Evolutionary conservation across 37 sponge, comb jelly and placozoan genomes (phyloP), one percentile per base, ranked within the genome.

Genomic region (Agelas oroides): DNA sequence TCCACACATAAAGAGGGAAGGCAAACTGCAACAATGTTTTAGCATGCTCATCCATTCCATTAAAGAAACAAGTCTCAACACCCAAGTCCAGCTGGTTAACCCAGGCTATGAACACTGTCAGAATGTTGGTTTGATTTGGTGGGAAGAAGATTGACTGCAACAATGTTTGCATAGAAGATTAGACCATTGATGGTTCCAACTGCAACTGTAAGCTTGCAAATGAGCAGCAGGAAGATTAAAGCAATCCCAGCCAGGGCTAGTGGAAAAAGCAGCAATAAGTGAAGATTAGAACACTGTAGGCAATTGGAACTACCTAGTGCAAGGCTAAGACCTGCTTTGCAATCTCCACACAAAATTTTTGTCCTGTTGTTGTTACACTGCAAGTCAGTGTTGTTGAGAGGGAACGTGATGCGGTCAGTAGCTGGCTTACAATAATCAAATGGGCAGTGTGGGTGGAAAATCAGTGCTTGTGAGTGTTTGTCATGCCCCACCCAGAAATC

Each of bases 281-380:
- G 72, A 0, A 20, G 37, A 59, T 83, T 59, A 23, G 83, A 83
- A 41, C 83, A 83, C 19, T 71, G 38, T 5, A 35, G 11, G 28
- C 83, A 83, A 16, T 73, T 33, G 58, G 71, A 56, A 16, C 70
- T 52, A 59, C 73, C 83, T 13, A 83, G 32, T 2, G 57, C 59
- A 32, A 72, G 59, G 58, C 83, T 83, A 16, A 59, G 60, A 14
- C 74, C 83, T n/a, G 55, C 21, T 58, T 24, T 61, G 72, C 83
- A 83, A 1, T 15, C 27, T 19, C 83, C 83, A 83, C 83, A 83
- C 63, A 83, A 30, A 13, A 71, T 30, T 0, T 74, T 74, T 56
- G 64, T 13, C 28, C 83, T 57, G 35, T 72, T 59, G 27, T 34
- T 30, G 1, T 8, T 3, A 32, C 69, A 68, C 35, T 34, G 69